Base-by-base conservation (phyloP, 2,113 vertebrate genomes). In the Anguilla rostrata region DNA sequence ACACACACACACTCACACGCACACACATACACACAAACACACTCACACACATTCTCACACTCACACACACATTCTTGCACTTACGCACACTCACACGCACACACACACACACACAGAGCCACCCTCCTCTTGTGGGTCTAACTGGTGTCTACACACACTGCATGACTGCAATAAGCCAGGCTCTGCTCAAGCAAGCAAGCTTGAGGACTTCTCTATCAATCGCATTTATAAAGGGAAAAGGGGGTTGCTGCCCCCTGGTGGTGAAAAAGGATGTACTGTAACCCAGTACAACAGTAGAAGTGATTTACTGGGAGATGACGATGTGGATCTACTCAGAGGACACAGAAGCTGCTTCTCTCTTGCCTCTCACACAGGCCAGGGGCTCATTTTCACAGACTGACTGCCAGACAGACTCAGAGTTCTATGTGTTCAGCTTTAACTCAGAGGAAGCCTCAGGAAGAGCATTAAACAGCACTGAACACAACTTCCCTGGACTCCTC, bases 211-310 rank as follows among this genome's bases (percentile, higher is more conserved):
- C 26, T 16, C 9, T 71, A 2, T 66, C 26, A 34, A 75, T 11
- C 71, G 34, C 1, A 9, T 34, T 75, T n/a, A 34, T 26, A 75
- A 75, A 75, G 34, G 71, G n/a, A 34, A 34, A 75, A 75, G 8
- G 71, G 71, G 71, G n/a, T 75, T 75, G 71, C 71, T 75, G 71
- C 71, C n/a, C 26, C 71, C 71, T 75, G 9, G n/a, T 75, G 71
- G 71, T 12, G 71, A 75, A 8, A 34, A 34, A 14, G 34, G 5
- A 75, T 34, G 26, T 5, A 75, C 11, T 34, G n/a, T 26, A 75
- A 8, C 60, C 22, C 60, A 66, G 18, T 22, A 8, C 26, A 20
- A 66, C 22, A 11, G 5, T 66, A 75, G 34, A 75, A 12, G 26
- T 9, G 1, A 75, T 29, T 75, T 34, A 29, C 71, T 14, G 0